A percentile compares a stretch with the other conserved stretches of the same genome.
These are phyloP conservation scores for Glaucidium brasilianum DNA, from an alignment of 2,113 vertebrate species.

Conservation along the genomic window DNA sequence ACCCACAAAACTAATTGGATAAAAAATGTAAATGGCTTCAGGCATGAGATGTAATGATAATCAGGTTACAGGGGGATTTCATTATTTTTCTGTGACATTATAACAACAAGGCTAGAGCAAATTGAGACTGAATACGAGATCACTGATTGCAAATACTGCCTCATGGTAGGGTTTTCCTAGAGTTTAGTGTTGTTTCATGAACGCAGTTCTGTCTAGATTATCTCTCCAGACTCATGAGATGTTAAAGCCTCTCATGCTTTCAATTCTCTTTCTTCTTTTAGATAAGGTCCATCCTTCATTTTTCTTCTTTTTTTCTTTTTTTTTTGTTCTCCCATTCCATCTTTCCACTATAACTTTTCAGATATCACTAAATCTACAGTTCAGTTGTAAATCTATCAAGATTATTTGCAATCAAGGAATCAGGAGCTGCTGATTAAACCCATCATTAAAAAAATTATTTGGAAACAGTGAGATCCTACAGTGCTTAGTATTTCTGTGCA, in stretches of 20 bases:
- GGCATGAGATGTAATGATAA: not conserved
- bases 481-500: not conserved
- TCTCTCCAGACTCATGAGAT: not conserved
- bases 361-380: not conserved
- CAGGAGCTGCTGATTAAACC: not conserved
- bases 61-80: not conserved
- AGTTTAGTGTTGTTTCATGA: not conserved
- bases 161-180: not conserved
- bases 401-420: not conserved
- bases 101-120: not conserved
- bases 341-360: not conserved
- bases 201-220: not conserved
- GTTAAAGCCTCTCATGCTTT: not conserved
- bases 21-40: not conserved
- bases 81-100: not conserved
- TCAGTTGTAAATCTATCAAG: not conserved
- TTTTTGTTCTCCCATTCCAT: not conserved
- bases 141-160: not conserved
- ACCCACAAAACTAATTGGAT: not conserved
- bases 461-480: not conserved
- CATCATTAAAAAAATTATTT: not conserved
- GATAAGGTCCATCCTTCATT: not conserved
- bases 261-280: not conserved
- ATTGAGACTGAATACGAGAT: not conserved
- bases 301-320: not conserved